These are phyloP conservation scores for Sycophila sp. DNA, from an alignment of 1,140 invertebrate species.

Conservation along the genomic window DNA sequence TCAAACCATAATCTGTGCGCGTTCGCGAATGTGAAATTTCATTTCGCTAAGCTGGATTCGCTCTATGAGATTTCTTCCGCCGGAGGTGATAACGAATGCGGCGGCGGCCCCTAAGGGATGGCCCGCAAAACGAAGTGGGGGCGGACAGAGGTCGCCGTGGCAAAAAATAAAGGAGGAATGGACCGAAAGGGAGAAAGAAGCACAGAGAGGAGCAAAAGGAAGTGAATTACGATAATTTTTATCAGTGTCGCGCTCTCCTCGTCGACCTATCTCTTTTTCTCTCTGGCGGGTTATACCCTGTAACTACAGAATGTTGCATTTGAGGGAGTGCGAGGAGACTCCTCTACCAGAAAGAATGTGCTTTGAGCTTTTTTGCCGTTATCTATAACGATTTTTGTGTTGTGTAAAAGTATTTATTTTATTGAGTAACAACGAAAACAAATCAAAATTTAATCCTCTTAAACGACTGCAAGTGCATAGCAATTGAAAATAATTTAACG, in stretches of 20 bases:
- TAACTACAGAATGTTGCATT: no score
- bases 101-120: neutral
- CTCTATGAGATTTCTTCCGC: neutral
- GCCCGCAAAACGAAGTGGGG: neutral
- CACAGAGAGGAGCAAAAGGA: neutral
- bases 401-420: no score
- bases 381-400: no score
- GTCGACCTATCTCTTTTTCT: neutral
- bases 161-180: neutral
- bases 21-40: conserved; percentile 32
- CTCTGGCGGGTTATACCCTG: neutral
- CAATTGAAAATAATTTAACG: no score
- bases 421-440: no score
- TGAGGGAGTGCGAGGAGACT: no score
- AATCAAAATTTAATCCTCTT: no score
- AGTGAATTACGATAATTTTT: conserved; percentile 35
- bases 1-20: conserved; percentile 20
- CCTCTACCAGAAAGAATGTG: no score
- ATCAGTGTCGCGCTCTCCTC: neutral
- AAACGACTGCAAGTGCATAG: no score
- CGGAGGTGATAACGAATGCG: conserved; percentile 31
- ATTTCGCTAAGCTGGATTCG: conserved; percentile 35
- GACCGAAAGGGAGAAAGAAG: neutral
- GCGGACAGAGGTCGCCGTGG: no score
- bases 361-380: neutral